phyloP scores from a whole-genome alignment of 1,140 invertebrate species.

The Anagrus nilaparvatae region DNA sequence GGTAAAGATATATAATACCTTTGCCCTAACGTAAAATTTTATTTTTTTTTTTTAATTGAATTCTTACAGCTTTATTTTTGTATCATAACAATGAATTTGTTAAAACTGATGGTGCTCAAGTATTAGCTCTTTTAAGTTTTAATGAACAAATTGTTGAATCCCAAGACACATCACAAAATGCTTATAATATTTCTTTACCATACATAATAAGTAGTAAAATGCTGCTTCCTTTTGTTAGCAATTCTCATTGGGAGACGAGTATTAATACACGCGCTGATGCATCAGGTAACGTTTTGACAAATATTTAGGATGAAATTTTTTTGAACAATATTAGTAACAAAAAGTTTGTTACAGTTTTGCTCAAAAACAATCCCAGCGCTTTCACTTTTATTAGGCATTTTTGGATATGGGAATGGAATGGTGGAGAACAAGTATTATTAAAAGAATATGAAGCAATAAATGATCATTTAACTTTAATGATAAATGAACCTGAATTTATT shows the following conservation, averaged over 20 bases:
- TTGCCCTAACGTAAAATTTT: too few species aligned
- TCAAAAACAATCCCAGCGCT: slow-evolving; percentile 16
- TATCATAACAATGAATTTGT: slow-evolving; percentile 43
- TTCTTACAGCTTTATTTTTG: slow-evolving; percentile 40
- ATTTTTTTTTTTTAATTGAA: slow-evolving; percentile 6
- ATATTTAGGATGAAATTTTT: slow-evolving; percentile 5
- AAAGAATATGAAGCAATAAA: slow-evolving; percentile 17
- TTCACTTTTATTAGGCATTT: slow-evolving; percentile 26
- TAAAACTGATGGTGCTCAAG: slow-evolving; percentile 35
- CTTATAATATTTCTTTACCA: slow-evolving; percentile 40
- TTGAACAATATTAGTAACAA: not conserved
- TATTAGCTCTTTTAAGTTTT: slow-evolving; percentile 41
- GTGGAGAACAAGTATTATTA: slow-evolving; percentile 25
- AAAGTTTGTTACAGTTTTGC: slow-evolving; percentile 16
- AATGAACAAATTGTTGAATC: slow-evolving; percentile 36
- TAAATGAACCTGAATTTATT: slow-evolving; percentile 37
- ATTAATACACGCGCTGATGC: slow-evolving; percentile 27
- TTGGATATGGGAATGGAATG: slow-evolving; percentile 39
- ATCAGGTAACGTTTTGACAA: slow-evolving; percentile 28
- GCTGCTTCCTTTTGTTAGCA: slow-evolving; percentile 38
- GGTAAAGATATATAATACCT: slow-evolving; percentile 32
- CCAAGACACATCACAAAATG: slow-evolving; percentile 18
- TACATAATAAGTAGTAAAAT: slow-evolving; percentile 35
- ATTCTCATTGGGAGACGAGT: slow-evolving; percentile 39
- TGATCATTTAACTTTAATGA: slow-evolving; percentile 26